Conservation (phyloP, 2,797 vertebrate genomes). For the Hydrophis major region DNA sequence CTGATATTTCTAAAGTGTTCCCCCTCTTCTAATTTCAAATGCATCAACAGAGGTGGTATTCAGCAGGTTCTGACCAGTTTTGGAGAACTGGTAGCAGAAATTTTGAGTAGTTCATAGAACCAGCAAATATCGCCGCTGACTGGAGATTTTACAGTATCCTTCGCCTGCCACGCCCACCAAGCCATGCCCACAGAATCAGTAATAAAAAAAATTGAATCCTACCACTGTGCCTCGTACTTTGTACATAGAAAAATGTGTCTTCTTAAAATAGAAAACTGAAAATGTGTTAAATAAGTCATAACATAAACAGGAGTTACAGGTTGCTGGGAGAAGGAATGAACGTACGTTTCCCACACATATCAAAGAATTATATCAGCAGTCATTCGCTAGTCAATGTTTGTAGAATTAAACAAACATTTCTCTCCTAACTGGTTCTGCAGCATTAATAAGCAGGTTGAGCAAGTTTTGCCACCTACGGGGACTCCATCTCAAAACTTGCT, state of each 20-base stretch:
- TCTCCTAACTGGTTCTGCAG: background rate
- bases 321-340: background rate
- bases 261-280: constrained; percentile 19
- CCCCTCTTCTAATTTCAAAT: constrained; percentile 1
- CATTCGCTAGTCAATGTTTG: background rate
- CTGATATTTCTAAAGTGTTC: background rate
- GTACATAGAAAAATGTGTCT: background rate
- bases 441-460: background rate
- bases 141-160: too few relatives aligned
- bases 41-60: background rate
- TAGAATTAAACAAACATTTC: constrained; percentile 6
- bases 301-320: background rate
- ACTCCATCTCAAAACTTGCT: background rate
- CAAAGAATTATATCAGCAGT: background rate
- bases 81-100: too few relatives aligned
- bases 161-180: too few relatives aligned
- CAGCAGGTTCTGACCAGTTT: too few relatives aligned
- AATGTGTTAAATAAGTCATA: background rate
- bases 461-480: background rate
- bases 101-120: too few relatives aligned
- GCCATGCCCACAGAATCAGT: too few relatives aligned
- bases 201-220: too few relatives aligned
- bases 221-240: background rate
- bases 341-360: background rate
- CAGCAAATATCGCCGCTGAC: too few relatives aligned